Base-by-base conservation (phyloP, 2,113 vertebrate species). In the Perccottus glenii region DNA sequence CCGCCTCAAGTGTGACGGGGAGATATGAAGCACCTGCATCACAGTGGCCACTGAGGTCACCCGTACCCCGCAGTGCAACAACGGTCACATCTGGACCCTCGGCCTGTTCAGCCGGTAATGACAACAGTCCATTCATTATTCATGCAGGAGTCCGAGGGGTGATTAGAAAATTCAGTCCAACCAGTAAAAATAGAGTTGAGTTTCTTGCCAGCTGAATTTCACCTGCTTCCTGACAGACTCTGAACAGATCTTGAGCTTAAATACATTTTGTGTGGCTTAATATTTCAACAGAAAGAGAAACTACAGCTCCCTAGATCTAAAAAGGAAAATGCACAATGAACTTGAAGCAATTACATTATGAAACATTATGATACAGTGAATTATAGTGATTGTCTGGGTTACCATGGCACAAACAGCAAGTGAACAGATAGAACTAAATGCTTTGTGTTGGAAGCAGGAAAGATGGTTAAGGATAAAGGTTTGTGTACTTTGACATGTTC, bases 111-210 rank as follows among this genome's bases (percentile, higher is more conserved):
- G 44, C 59, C 45, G 19, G 62, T 33, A 45, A 55, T 48, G 44
- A 79, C 48, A 53, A 27, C 67, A 60, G 11, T 14, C 0, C 0
- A 38, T 68, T 83, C 64, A 63, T 77, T 80, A 81, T 77, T 79
- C 60, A 75, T 73, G 55, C 73, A 58, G 59, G 63, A 84, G 33
- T 78, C 60, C 42, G 46, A 68, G 50, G 67, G 49, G 53, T 70
- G 65, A 78, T 83, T 65, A 63, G 64, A 56, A 70, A 75, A 76
- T 71, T 73, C 65, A 68, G 65, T 55, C 47, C 11, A 14, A 48
- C 45, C 43, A 40, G 62, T 45, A 78, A 85, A 87, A 80, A 87
- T 81, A 84, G 72, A 49, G 6, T 1, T 1, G 0, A 53, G 63
- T 67, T 77, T 56, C 75, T 60, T 53, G 69, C 74, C 65, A 12